These are phyloP conservation scores for Diachasma alloeum DNA, from an alignment of 1,140 invertebrate genomes.

Conservation along the genomic window DNA sequence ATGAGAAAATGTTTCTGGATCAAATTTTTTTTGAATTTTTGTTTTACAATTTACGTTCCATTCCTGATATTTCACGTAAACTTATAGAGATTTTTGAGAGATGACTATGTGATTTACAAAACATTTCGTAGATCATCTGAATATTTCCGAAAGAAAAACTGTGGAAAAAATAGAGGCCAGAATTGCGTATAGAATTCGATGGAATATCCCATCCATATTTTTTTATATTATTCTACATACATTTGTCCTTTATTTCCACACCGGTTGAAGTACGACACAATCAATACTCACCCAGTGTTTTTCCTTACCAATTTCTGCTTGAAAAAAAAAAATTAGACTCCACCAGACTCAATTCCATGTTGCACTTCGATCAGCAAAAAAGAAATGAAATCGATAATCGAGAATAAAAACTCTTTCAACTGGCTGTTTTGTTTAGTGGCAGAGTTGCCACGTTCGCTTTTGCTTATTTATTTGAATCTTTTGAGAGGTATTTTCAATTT, in stretches of 20 bases:
- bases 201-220: not conserved
- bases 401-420: conserved; percentile 31
- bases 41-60: no score
- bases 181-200: not conserved
- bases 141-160: not conserved
- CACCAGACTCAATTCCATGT: conserved; percentile 19
- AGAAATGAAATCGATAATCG: not conserved
- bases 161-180: not conserved
- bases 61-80: no score
- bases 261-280: conserved; percentile 50
- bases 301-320: not conserved
- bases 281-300: not conserved
- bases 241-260: conserved; percentile 38
- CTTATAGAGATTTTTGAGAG: no score
- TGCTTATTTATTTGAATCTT: conserved; percentile 43
- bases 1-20: no score
- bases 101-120: no score
- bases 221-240: not conserved
- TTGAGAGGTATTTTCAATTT: conserved; percentile 45
- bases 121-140: no score
- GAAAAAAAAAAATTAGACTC: not conserved
- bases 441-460: conserved; percentile 47
- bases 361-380: conserved; percentile 32
- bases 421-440: conserved; percentile 48
- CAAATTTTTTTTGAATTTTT: no score